Conservation (phyloP, 2,888 invertebrate genomes). For the Neuroscelio doddi region DNA sequence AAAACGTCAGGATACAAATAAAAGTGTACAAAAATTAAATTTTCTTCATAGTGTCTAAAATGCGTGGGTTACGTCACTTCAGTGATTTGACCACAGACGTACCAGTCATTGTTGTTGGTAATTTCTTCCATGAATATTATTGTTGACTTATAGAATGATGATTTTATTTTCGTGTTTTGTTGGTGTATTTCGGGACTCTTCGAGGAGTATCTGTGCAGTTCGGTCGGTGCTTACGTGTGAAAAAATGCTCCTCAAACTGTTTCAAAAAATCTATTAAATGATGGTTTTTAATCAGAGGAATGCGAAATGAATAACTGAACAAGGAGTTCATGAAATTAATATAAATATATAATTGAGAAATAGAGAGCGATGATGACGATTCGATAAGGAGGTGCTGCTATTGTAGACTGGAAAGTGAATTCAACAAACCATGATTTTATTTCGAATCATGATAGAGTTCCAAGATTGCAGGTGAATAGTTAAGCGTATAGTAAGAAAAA, state of each 20-base stretch:
- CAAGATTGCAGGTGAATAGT: constrained; percentile 29
- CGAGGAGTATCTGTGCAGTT: constrained; percentile 33
- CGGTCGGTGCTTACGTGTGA: constrained; percentile 26
- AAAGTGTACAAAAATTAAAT: no score
- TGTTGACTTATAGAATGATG: constrained; percentile 1
- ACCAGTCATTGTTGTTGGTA: constrained; percentile 19
- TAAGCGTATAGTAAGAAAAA: neutral
- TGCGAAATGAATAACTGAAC: constrained; percentile 26
- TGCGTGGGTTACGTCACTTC: no score
- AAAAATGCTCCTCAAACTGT: constrained; percentile 33
- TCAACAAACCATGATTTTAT: constrained; percentile 12
- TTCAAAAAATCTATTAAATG: constrained; percentile 17
- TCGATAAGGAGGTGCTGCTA: constrained; percentile 30
- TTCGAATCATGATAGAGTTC: constrained; percentile 16
- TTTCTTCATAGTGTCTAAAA: no score
- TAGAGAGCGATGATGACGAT: constrained; percentile 30
- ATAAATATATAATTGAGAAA: constrained; percentile 21
- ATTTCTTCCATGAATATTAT: constrained; percentile 40
- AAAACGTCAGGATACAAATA: no score
- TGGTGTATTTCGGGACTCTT: constrained; percentile 15
- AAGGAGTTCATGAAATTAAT: constrained; percentile 10
- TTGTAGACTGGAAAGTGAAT: constrained; percentile 16
- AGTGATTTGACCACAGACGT: constrained; percentile 10
- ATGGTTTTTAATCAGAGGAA: neutral
- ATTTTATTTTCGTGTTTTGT: constrained; percentile 26